Conservation (phyloP, 2,888 invertebrate species). For the Clanis bilineata region DNA sequence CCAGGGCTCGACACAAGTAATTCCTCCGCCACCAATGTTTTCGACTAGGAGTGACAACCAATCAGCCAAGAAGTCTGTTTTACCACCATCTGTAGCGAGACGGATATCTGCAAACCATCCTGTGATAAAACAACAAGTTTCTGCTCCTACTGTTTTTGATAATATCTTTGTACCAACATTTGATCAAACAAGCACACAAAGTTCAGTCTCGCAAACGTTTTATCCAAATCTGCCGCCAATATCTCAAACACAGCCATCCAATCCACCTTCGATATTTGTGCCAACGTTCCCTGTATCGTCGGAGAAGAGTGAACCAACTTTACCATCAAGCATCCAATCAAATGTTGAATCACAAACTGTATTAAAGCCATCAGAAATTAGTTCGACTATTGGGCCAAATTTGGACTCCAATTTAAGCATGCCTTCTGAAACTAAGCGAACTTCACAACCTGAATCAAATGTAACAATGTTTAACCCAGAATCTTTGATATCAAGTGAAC, state of each 20-base stretch:
- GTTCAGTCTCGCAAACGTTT: not conserved
- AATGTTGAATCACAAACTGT: not conserved
- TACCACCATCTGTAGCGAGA: constrained; percentile 73
- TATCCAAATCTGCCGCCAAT: not conserved
- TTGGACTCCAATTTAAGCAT: not conserved
- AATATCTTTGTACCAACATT: constrained; percentile 61
- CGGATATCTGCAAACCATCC: constrained; percentile 63
- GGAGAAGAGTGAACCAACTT: not conserved
- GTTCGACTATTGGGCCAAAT: not conserved
- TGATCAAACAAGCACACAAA: constrained; percentile 12
- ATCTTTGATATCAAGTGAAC: not conserved
- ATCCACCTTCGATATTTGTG: not conserved
- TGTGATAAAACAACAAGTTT: constrained; percentile 49
- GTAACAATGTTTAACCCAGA: not conserved
- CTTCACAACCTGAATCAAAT: not conserved
- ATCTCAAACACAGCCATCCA: not conserved
- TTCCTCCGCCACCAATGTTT: constrained; percentile 74
- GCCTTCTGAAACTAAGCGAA: not conserved
- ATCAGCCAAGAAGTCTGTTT: constrained; percentile 49
- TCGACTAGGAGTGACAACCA: constrained; percentile 50
- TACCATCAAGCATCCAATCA: not conserved
- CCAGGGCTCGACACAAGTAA: constrained; percentile 37
- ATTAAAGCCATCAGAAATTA: not conserved
- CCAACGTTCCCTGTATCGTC: constrained; percentile 8
- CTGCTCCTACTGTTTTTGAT: constrained; percentile 35